phyloP scores from a whole-genome alignment of 2,797 vertebrate species.

The Coluber constrictor region DNA sequence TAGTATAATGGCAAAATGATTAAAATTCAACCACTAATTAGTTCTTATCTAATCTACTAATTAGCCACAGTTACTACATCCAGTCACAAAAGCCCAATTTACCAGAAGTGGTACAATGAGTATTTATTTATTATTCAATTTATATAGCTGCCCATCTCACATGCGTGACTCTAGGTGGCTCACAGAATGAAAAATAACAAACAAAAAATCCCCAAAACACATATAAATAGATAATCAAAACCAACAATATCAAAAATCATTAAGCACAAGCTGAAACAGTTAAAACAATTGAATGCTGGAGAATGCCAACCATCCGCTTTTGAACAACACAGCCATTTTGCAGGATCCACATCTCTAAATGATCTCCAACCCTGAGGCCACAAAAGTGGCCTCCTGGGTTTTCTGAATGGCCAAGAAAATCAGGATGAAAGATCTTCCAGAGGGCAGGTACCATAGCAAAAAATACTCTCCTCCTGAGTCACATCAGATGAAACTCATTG shows the following conservation, averaged over 20 bases:
- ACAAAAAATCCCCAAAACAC: not conserved
- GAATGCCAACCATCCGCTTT: not conserved
- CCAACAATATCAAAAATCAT: not conserved
- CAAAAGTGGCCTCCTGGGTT: not conserved
- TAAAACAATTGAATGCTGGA: not conserved
- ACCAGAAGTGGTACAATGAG: not conserved
- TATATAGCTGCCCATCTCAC: not conserved
- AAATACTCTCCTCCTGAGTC: not conserved
- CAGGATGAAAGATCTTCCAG: not conserved
- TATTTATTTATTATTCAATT: not conserved
- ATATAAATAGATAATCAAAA: not conserved
- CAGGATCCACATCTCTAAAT: not conserved
- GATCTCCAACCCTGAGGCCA: not conserved
- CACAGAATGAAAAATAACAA: not conserved
- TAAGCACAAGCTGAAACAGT: not conserved
- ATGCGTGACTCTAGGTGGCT: not conserved
- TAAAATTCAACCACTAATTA: not conserved
- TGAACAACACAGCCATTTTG: not conserved
- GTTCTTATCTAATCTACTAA: not conserved
- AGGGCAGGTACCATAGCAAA: not conserved
- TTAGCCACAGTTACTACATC: not conserved
- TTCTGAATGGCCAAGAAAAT: not conserved
- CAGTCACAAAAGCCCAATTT: not conserved
- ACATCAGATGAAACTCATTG: not conserved
- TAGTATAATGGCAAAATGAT: not conserved